Conservation (phyloP, 2,888 invertebrate species). For the Vesta saturnalis region DNA sequence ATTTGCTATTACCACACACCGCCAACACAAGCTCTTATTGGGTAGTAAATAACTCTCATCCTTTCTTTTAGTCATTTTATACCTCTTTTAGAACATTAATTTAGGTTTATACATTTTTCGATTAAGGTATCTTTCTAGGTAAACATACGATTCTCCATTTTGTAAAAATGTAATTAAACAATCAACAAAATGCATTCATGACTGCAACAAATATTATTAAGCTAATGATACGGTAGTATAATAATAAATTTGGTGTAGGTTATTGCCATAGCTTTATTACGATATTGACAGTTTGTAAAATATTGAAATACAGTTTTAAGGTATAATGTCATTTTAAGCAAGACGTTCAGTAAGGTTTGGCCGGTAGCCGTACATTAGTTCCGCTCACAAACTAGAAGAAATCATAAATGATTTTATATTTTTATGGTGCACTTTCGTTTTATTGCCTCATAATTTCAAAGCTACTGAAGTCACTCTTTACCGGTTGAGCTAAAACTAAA, state of each 20-base stretch:
- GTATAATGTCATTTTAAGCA: neutral
- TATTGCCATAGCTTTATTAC: neutral
- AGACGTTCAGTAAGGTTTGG: conserved; percentile 5
- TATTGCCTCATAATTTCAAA: conserved; percentile 53
- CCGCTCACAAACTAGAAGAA: conserved; percentile 39
- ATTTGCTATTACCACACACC: conserved; percentile 51
- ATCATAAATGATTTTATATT: conserved; percentile 53
- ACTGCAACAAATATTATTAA: neutral
- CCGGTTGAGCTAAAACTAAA: neutral
- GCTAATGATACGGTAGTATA: neutral
- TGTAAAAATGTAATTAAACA: too few relatives aligned
- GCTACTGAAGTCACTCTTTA: conserved; percentile 24
- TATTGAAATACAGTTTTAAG: neutral
- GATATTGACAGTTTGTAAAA: conserved; percentile 7
- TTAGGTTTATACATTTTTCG: conserved; percentile 2
- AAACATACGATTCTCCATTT: too few relatives aligned
- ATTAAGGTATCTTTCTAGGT: too few relatives aligned
- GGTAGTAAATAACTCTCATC: conserved; percentile 47
- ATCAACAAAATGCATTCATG: too few relatives aligned
- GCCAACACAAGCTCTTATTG: conserved; percentile 47
- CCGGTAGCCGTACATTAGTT: conserved; percentile 38
- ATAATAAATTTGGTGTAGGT: neutral
- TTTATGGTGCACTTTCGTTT: conserved; percentile 54
- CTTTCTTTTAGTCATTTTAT: conserved; percentile 42
- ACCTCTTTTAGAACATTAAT: conserved; percentile 14